phyloP scores from a whole-genome alignment of 2,113 vertebrate genomes.

The Taxidea taxus region DNA sequence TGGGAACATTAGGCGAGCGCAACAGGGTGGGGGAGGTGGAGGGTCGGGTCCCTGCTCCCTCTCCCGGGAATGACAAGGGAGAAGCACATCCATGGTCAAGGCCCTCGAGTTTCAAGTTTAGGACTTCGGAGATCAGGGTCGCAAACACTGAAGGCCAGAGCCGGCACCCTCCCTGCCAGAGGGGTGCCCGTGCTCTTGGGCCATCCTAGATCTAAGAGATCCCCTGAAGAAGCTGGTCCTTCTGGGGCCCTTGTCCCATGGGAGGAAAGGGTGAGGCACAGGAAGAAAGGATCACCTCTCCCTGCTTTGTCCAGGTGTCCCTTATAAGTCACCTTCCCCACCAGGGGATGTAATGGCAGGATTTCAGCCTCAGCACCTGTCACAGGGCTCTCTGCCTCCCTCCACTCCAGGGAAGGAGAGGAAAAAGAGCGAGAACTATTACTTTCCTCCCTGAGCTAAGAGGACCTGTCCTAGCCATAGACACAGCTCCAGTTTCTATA shows the following conservation, averaged over 20 bases:
- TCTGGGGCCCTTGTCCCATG: neutral
- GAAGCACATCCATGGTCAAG: neutral
- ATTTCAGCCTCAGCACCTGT: neutral
- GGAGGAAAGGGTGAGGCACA: neutral
- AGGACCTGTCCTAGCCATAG: neutral
- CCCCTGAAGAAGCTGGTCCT: neutral
- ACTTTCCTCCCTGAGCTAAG: neutral
- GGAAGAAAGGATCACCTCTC: neutral
- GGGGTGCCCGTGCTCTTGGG: neutral
- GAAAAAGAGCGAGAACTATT: neutral
- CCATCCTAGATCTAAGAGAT: too few relatives aligned
- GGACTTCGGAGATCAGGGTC: neutral
- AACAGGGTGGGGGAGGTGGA: too few relatives aligned
- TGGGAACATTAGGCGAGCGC: neutral
- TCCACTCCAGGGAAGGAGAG: neutral
- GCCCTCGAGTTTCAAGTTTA: too few relatives aligned
- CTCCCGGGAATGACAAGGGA: neutral
- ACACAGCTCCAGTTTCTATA: neutral
- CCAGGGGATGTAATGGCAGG: neutral
- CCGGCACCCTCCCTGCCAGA: neutral
- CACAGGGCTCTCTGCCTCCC: neutral
- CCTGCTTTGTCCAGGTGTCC: neutral
- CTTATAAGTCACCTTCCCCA: neutral
- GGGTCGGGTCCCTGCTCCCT: too few relatives aligned
- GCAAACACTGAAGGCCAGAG: neutral